Conservation (phyloP, 2,797 vertebrate species). For the Rhinichthys osculus region DNA sequence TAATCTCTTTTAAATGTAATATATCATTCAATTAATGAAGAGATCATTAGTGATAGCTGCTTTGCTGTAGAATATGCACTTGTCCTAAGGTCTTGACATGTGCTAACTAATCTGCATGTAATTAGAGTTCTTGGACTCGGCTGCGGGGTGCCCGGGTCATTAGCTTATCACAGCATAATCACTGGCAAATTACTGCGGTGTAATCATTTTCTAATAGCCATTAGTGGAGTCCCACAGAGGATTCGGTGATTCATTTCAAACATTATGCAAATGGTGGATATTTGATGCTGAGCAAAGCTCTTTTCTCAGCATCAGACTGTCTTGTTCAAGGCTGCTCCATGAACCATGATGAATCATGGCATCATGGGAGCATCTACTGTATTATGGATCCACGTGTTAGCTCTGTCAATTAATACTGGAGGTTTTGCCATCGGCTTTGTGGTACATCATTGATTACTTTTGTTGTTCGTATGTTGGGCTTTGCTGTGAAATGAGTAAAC, state of each 20-base stretch:
- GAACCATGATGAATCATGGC: slow-evolving; percentile 5
- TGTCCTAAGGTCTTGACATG: slow-evolving; percentile 33
- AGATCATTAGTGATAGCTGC: slow-evolving; percentile 23
- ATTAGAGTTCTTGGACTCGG: slow-evolving; percentile 49
- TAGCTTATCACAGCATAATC: slow-evolving; percentile 63
- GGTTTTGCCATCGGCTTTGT: slow-evolving; percentile 8
- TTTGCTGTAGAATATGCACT: slow-evolving; percentile 28
- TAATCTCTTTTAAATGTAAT: not conserved
- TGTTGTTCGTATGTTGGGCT: not conserved
- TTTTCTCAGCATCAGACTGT: slow-evolving; percentile 37
- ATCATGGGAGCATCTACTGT: slow-evolving; percentile 18
- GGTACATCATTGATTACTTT: not conserved
- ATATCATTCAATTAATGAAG: slow-evolving; percentile 22
- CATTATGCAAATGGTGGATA: slow-evolving; percentile 57
- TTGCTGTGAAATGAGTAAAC: not conserved
- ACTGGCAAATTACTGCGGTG: slow-evolving; percentile 59
- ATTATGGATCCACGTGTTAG: slow-evolving; percentile 24
- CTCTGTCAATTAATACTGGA: not conserved
- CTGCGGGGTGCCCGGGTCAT: slow-evolving; percentile 49
- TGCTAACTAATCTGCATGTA: slow-evolving; percentile 47
- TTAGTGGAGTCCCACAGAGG: slow-evolving; percentile 53
- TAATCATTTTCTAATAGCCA: slow-evolving; percentile 65
- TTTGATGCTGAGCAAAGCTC: slow-evolving; percentile 47
- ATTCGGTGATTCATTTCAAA: slow-evolving; percentile 55
- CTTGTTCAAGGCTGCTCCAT: not conserved